Evolutionary conservation across 2,888 invertebrate species (phyloP).

Genomic region (Drosophila differens): DNA sequence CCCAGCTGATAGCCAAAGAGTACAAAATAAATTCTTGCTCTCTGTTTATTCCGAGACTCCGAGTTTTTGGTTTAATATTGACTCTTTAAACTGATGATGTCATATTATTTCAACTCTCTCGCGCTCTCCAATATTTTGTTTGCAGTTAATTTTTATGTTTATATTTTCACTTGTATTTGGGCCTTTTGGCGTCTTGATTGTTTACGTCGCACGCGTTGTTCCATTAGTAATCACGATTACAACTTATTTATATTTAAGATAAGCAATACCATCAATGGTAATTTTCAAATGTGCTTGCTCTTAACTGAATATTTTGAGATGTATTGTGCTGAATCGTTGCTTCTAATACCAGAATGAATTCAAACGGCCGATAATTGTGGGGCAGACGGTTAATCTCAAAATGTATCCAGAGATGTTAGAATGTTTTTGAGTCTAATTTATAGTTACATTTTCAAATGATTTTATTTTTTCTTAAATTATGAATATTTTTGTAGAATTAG

Average conservation of each 20-base stretch:
- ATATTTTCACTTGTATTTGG: conserved; percentile 26
- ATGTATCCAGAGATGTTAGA: conserved; percentile 88
- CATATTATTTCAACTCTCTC: conserved; percentile 29
- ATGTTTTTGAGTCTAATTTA: not conserved
- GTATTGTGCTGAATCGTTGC: too few species aligned
- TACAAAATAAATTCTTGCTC: not conserved
- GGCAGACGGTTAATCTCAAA: conserved; percentile 92
- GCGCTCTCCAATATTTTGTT: conserved; percentile 5
- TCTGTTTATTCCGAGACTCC: not conserved
- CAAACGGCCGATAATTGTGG: conserved; percentile 88
- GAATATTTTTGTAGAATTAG: not conserved
- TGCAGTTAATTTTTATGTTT: not conserved
- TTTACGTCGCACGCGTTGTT: conserved; percentile 6
- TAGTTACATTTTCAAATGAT: not conserved
- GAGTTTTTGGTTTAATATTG: conserved; percentile 17
- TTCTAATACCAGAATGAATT: conserved; percentile 88
- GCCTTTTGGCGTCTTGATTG: not conserved
- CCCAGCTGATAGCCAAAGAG: not conserved
- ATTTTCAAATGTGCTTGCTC: not conserved
- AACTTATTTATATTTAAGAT: not conserved
- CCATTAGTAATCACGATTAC: conserved; percentile 45
- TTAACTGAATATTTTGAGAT: not conserved
- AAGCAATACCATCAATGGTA: conserved; percentile 65
- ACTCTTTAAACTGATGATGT: conserved; percentile 58
- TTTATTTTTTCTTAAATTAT: not conserved